phyloP scores from a whole-genome alignment of 2,888 invertebrate species.

The Zelleria hepariella region DNA sequence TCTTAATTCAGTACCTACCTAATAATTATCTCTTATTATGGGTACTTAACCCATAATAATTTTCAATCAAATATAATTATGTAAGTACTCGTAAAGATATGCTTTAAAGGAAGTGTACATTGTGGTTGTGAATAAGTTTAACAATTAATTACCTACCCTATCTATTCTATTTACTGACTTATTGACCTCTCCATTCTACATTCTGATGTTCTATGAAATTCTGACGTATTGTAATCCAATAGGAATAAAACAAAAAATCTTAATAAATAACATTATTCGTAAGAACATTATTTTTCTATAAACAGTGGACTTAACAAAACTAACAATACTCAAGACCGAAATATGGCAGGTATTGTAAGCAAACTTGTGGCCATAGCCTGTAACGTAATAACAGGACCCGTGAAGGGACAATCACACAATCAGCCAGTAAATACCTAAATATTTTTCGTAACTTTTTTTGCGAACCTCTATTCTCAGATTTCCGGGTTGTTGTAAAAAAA shows the following conservation, averaged over 20 bases:
- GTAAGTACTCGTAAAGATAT: no score
- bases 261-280: conserved; percentile 9
- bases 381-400: not conserved
- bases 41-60: no score
- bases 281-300: conserved; percentile 57
- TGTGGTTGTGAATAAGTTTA: not conserved
- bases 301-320: conserved; percentile 42
- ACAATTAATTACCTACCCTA: no score
- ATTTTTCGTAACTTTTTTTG: no score
- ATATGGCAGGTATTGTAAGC: conserved; percentile 16
- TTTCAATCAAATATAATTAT: no score
- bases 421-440: not conserved
- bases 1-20: not conserved
- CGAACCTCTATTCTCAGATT: conserved; percentile 36
- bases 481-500: conserved; percentile 49
- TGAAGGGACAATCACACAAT: not conserved
- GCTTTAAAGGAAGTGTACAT: not conserved
- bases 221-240: conserved; percentile 24
- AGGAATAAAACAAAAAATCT: conserved; percentile 26
- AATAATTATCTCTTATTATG: no score
- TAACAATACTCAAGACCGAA: conserved; percentile 22
- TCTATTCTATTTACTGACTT: not conserved
- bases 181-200: no score
- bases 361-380: conserved; percentile 27
- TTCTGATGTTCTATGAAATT: conserved; percentile 20